phyloP scores from a whole-genome alignment of 1,140 invertebrate genomes.

The Platyscapa corneri region DNA sequence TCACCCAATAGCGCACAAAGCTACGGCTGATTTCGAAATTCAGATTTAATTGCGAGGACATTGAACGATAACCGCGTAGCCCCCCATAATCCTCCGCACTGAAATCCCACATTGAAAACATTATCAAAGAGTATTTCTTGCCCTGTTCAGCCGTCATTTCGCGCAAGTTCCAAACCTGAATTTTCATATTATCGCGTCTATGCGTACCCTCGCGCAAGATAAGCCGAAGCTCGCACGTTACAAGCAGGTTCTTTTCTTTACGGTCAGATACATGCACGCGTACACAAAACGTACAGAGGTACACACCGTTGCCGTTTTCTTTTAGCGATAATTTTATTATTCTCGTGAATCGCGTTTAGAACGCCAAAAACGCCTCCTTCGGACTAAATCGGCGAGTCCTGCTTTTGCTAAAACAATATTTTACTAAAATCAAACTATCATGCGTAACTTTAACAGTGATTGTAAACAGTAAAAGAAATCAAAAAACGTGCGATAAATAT shows the following conservation, averaged over 20 bases:
- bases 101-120: neutral
- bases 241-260: conserved; percentile 21
- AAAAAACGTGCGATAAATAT: neutral
- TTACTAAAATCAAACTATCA: neutral
- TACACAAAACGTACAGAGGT: neutral
- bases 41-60: neutral
- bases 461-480: neutral
- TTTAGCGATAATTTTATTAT: conserved; percentile 11
- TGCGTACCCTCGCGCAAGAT: conserved; percentile 7
- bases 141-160: neutral
- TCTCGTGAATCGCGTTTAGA: neutral
- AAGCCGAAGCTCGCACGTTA: conserved; percentile 12
- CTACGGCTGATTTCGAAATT: neutral
- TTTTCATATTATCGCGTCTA: conserved; percentile 52
- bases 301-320: neutral
- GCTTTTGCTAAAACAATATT: too few relatives aligned
- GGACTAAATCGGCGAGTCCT: neutral
- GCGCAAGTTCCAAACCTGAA: conserved; percentile 26
- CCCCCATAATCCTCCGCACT: neutral
- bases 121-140: neutral
- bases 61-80: neutral
- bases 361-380: neutral
- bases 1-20: neutral
- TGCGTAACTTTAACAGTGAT: neutral
- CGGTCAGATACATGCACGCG: neutral